Conservation (phyloP, 2,888 invertebrate genomes). For the Drosophila macrothrix region DNA sequence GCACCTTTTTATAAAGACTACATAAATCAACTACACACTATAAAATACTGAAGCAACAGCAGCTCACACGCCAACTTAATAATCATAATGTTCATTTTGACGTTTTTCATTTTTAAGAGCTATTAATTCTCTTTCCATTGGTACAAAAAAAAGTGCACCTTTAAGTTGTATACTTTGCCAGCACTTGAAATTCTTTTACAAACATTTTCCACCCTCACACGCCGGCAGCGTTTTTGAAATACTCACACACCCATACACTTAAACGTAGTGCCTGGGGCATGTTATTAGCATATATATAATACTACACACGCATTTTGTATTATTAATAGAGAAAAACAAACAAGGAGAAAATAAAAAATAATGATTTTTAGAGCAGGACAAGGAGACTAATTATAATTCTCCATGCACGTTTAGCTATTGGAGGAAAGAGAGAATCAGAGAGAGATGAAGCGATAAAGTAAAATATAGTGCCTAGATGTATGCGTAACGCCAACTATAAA, state of each 20-base stretch:
- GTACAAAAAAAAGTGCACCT: constrained; percentile 14
- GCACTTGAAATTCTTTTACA: constrained; percentile 64
- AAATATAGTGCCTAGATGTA: constrained; percentile 31
- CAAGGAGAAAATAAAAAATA: constrained; percentile 46
- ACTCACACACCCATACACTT: constrained; percentile 25
- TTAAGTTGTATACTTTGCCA: constrained; percentile 40
- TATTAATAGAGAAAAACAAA: constrained; percentile 13
- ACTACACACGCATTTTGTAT: constrained; percentile 59
- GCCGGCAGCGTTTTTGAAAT: constrained; percentile 57
- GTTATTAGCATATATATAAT: constrained; percentile 59
- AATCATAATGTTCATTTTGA: constrained; percentile 48
- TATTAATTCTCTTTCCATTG: constrained; percentile 53
- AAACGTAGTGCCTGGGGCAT: constrained; percentile 29
- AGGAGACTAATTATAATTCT: constrained; percentile 44
- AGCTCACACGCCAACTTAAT: constrained; percentile 42
- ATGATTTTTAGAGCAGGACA: constrained; percentile 66
- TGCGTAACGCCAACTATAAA: constrained; percentile 3
- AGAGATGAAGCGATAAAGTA: not conserved
- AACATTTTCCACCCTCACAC: constrained; percentile 57
- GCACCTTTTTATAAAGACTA: constrained; percentile 41
- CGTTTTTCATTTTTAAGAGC: constrained; percentile 46
- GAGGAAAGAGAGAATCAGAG: too few relatives aligned
- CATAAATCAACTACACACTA: constrained; percentile 26
- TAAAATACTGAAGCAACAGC: constrained; percentile 22
- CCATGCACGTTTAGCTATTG: constrained; percentile 9